A percentile compares a stretch with the other conserved stretches of the same genome.
Evolutionary conservation across 2,797 vertebrate genomes (phyloP).

Genomic region (Falco columbarius): DNA sequence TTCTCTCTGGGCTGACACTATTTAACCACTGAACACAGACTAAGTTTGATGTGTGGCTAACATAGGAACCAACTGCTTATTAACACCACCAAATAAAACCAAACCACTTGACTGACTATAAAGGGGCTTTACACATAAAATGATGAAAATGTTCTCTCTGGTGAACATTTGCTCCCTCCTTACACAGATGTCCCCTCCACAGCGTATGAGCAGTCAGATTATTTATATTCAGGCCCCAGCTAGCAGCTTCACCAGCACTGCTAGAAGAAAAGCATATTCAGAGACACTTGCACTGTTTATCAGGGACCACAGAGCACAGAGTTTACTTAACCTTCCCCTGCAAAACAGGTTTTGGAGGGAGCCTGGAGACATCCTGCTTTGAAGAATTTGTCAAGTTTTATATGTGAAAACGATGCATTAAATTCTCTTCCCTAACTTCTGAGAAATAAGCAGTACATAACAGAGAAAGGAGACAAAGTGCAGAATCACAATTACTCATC

Average conservation of each 20-base stretch:
- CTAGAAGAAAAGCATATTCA: not conserved
- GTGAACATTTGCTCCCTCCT: not conserved
- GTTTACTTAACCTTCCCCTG: not conserved
- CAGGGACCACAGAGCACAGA: not conserved
- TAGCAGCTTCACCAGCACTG: not conserved
- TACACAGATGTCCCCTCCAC: not conserved
- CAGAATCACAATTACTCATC: not conserved
- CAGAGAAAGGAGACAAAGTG: not conserved
- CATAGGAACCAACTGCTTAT: not conserved
- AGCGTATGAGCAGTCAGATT: not conserved
- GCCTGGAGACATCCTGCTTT: not conserved
- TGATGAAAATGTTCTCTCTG: not conserved
- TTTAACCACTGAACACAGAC: conserved; percentile 36
- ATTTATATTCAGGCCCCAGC: not conserved
- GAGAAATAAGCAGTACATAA: not conserved
- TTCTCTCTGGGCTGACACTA: conserved; percentile 9
- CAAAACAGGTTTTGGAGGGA: not conserved
- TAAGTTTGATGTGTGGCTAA: not conserved
- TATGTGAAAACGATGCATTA: not conserved
- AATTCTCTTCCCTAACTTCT: not conserved
- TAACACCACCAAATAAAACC: not conserved
- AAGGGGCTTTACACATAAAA: not conserved
- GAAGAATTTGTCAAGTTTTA: rapidly evolving
- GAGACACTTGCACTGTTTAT: not conserved
- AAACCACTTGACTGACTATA: not conserved